phyloP scores from a whole-genome alignment of 1,140 invertebrate species.

The Drosophila funebris region DNA sequence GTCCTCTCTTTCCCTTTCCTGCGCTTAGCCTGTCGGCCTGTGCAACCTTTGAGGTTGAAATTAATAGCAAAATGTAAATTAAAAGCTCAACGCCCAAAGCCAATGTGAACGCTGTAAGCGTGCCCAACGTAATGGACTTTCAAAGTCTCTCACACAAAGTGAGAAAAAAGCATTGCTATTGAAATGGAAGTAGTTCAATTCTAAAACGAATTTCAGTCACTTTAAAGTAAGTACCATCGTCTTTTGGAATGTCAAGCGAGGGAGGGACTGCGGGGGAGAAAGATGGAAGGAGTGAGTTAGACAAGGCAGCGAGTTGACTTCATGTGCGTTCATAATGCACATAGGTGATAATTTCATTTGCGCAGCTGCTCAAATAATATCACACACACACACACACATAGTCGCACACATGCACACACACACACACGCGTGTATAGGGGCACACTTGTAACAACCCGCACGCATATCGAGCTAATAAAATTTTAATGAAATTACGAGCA shows the following conservation, averaged over 20 bases:
- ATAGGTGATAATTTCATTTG: conserved; percentile 82
- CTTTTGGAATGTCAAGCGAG: neutral
- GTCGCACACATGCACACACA: neutral
- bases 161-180: neutral
- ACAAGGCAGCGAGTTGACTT: conserved; percentile 22
- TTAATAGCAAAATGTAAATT: conserved; percentile 79
- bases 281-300: neutral
- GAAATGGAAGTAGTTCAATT: conserved; percentile 26
- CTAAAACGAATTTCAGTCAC: conserved; percentile 17
- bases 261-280: neutral
- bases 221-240: neutral
- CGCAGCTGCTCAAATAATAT: conserved; percentile 61
- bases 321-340: conserved; percentile 54
- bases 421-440: neutral
- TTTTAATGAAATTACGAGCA: conserved; percentile 79
- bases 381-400: conserved; percentile 20
- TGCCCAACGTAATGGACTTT: conserved; percentile 25
- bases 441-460: conserved; percentile 29
- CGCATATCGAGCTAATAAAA: conserved; percentile 76
- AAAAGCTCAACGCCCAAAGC: conserved; percentile 51
- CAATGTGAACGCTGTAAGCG: conserved; percentile 29
- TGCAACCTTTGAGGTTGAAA: conserved; percentile 68
- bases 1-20: neutral
- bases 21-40: neutral
- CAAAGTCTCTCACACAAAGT: neutral